phyloP scores from a whole-genome alignment of 1,140 invertebrate genomes.

The Trypoxylus dichotomus region DNA sequence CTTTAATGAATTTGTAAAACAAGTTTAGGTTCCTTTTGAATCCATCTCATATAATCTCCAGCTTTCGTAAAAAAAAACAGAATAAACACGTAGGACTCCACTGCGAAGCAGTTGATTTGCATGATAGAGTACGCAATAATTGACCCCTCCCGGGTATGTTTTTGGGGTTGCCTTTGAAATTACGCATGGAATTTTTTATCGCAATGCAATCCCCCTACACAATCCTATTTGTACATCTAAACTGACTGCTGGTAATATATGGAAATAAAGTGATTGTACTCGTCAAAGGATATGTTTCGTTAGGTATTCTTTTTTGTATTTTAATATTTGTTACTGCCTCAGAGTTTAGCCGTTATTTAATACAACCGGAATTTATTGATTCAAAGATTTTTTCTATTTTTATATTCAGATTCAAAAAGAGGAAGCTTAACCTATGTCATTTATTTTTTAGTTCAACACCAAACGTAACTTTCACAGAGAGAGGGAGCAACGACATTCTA shows the following conservation, averaged over 20 bases:
- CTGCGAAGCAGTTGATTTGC: background rate
- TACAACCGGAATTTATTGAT: too few relatives aligned
- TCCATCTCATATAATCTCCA: too few relatives aligned
- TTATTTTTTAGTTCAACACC: too few relatives aligned
- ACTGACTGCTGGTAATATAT: background rate
- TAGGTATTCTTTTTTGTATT: background rate
- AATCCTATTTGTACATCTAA: background rate
- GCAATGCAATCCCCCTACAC: background rate
- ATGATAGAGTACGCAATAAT: conserved; percentile 15
- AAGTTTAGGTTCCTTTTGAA: too few relatives aligned
- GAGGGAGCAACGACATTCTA: background rate
- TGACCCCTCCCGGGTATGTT: conserved; percentile 10
- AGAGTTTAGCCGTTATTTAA: too few relatives aligned
- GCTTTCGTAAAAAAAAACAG: background rate
- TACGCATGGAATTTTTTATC: conserved; percentile 14
- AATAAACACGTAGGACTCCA: background rate
- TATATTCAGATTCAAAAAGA: too few relatives aligned
- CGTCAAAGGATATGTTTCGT: background rate
- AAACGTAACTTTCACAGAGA: background rate
- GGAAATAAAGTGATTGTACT: background rate
- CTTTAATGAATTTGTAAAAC: too few relatives aligned
- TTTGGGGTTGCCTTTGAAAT: conserved; percentile 12
- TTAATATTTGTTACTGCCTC: too few relatives aligned
- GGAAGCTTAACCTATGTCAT: too few relatives aligned
- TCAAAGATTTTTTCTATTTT: too few relatives aligned